Conservation (phyloP, 2,113 vertebrate genomes). For the Chaetorhynchus papuensis region DNA sequence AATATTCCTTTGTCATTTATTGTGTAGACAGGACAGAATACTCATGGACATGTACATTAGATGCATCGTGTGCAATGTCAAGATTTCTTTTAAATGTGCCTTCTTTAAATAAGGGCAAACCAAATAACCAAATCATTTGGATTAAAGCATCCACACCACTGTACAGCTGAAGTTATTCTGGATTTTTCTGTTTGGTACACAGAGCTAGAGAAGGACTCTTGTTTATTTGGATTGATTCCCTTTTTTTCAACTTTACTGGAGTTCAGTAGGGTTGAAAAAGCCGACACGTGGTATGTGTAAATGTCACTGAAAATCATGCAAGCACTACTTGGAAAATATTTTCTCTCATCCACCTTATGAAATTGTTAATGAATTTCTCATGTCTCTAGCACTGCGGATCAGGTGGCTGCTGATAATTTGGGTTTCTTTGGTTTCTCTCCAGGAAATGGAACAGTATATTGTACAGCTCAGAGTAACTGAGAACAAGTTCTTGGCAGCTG, state of each 20-base stretch:
- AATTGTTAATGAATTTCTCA: background rate
- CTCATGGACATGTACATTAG: fast-evolving
- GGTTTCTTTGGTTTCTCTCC: background rate
- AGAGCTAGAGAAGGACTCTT: background rate
- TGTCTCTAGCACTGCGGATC: background rate
- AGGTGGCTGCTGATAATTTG: background rate
- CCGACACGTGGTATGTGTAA: background rate
- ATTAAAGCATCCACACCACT: background rate
- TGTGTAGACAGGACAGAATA: background rate
- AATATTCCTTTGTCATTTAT: background rate
- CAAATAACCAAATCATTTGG: background rate
- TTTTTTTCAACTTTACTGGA: background rate
- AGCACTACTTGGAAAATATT: background rate
- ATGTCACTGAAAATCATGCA: background rate
- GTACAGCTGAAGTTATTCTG: background rate
- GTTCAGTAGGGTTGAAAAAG: background rate
- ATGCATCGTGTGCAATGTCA: background rate
- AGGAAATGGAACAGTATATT: background rate
- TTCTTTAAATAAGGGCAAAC: background rate
- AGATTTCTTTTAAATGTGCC: background rate
- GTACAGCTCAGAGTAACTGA: background rate
- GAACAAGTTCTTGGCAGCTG: background rate
- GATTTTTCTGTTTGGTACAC: background rate
- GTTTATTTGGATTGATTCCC: background rate
- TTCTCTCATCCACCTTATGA: background rate